Base-by-base conservation (phyloP, 2,888 invertebrate species). In the Drosophila infuscata region DNA sequence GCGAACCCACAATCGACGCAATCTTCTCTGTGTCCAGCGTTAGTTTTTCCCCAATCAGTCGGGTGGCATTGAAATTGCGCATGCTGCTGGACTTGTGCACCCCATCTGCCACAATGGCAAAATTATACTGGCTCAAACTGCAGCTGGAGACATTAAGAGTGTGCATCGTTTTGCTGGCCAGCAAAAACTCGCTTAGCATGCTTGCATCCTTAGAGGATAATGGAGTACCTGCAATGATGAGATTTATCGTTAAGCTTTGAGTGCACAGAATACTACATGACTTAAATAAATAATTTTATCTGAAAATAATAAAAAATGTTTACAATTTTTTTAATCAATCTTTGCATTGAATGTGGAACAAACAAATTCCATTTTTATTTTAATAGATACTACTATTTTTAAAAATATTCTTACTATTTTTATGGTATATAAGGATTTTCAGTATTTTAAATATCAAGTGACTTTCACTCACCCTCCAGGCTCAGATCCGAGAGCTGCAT, bases 61-160 rank as follows among this genome's bases (percentile, higher is more conserved):
- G 88, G 38, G 84, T 91, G 48, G 89, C 81, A 60, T 88, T 75
- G 3, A 93, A 63, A 4, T 63, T 64, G 1, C 67, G 62, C 36
- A 93, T 43, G 4, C 79, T 76, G 3, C 41, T 41, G 3, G 92
- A 93, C 36, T 92, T 92, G 43, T 91, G 51, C 3, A 93, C 80
- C 0, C 92, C 93, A 78, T 93, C 93, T 0, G 92, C 93, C 6
- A 93, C 41, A 3, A 85, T 59, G 5, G 91, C 87, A 56, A 93
- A 93, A 35, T 86, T 89, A n/a, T 81, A 90, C 60, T 92, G 92
- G 48, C 76, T 89, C 17, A 93, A 59, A 25, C 64, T 74, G 63
- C 92, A 93, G 35, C 74, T 62, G 43, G 73, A 76, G 0, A 92
- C 83, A 66, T 90, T 82, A 0, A 93, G 74, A 3, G 58, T 43